Evolutionary conservation across 1,140 invertebrate species (phyloP), one percentile per base, ranked within the genome.

Genomic region (Andricus grossulariae): DNA sequence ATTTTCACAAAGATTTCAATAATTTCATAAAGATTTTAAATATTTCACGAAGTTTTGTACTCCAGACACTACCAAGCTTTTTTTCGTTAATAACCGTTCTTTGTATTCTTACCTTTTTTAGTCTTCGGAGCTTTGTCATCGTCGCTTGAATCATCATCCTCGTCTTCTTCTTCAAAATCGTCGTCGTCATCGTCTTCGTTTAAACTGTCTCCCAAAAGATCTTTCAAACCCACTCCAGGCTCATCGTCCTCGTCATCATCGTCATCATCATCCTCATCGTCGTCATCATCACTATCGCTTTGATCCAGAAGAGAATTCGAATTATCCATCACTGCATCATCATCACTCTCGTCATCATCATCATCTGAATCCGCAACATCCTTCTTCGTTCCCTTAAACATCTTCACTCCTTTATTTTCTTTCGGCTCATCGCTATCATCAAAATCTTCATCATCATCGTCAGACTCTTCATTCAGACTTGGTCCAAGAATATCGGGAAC

Each of bases 101-200:
- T 32, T 25, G 1, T 25, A 18, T 11, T 32, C 19, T 71, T 21
- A 15, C 45, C 16, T 18, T 21, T 39, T 6, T 19, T 79, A 55
- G 11, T 72, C n/a, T 54, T 54, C 16, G 52, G 52, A n/a, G 11
- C 51, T 11, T 78, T 77, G 16, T 82, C 80, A 60, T 79, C 77
- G 8, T 82, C 80, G 0, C 79, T 78, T 0, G 83, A 83, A 16
- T 78, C 79, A 8, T 77, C 81, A 50, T 80, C 73, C 11, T 76
- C 73, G 4, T 72, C 75, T 5, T 78, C 73, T 18, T 74, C 60
- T 0, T 80, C 80, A 51, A 72, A 54, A 18, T 82, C 55, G 2
- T 85, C 78, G n/a, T 81, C 74, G 0, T 80, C 78, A 18, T 80
- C 77, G 1, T 78, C 83, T 12, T 74, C 75, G 8, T 83, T 82